Evolutionary conservation across 2,797 vertebrate genomes (phyloP).

Genomic region (Taeniopygia guttata): DNA sequence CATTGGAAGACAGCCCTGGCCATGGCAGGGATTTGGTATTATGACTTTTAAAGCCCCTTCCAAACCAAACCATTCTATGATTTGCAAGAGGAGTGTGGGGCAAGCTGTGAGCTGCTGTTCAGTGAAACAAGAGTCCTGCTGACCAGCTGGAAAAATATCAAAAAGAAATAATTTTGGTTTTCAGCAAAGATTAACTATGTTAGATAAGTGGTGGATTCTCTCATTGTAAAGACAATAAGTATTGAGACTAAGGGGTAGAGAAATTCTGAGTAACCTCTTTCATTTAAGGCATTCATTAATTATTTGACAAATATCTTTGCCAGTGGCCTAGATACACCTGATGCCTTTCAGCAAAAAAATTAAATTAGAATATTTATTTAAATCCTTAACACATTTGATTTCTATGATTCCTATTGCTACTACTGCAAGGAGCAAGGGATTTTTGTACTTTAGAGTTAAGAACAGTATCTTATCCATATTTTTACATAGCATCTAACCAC

Average conservation of each 20-base stretch:
- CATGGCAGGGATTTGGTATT: background rate
- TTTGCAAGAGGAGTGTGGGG: rapidly evolving
- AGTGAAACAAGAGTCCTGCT: background rate
- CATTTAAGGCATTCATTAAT: background rate
- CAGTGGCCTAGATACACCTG: background rate
- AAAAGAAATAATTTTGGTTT: background rate
- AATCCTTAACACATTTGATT: background rate
- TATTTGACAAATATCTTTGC: background rate
- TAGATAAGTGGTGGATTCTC: background rate
- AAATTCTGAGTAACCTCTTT: background rate
- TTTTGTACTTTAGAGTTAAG: background rate
- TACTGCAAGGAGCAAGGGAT: background rate
- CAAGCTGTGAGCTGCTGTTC: background rate
- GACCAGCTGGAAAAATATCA: background rate
- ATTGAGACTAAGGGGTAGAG: background rate
- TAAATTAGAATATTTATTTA: background rate
- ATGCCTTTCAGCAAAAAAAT: background rate
- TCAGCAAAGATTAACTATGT: background rate
- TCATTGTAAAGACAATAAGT: background rate
- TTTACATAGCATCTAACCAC: background rate
- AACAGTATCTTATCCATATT: background rate
- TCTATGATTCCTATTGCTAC: background rate
- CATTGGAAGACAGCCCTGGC: background rate
- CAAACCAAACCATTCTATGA: background rate
- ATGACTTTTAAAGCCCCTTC: background rate